phyloP scores from a whole-genome alignment of 2,888 invertebrate species.

The Hermaeophaga mercurialis region DNA sequence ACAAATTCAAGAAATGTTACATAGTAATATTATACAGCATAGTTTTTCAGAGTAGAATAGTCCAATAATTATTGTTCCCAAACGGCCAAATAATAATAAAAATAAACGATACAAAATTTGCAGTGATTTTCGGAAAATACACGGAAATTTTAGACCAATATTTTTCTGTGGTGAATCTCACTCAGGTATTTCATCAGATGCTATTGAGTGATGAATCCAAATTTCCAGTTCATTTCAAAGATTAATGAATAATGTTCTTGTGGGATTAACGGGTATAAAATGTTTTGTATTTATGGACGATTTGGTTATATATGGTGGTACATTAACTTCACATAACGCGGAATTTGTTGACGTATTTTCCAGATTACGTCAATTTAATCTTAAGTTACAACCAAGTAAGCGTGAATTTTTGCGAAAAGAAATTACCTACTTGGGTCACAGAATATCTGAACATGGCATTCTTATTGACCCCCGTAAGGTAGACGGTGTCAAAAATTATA shows the following conservation, averaged over 20 bases:
- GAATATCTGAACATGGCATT: constrained; percentile 23
- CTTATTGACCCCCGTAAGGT: constrained; percentile 20
- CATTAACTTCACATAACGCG: constrained; percentile 30
- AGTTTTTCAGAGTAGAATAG: constrained; percentile 39
- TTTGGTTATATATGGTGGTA: constrained; percentile 23
- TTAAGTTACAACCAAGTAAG: constrained; percentile 27
- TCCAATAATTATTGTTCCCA: constrained; percentile 40
- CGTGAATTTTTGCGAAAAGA: constrained; percentile 24
- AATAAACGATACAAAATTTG: constrained; percentile 32
- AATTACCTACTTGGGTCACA: constrained; percentile 29
- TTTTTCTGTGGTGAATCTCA: no score
- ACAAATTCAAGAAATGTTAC: constrained; percentile 41
- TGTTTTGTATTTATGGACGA: constrained; percentile 39
- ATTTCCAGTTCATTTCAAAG: no score
- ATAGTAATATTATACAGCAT: constrained; percentile 41
- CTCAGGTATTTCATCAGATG: no score
- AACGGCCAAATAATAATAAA: constrained; percentile 42
- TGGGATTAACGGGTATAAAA: no score
- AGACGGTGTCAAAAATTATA: constrained; percentile 11
- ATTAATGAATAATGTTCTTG: no score
- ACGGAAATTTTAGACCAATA: no score
- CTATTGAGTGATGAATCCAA: no score
- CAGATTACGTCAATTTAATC: constrained; percentile 16
- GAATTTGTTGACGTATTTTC: constrained; percentile 21
- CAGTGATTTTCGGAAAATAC: constrained; percentile 44